These are phyloP conservation scores for Meloidogyne chitwoodi DNA, from an alignment of 1,140 invertebrate genomes.

Conservation along the genomic window DNA sequence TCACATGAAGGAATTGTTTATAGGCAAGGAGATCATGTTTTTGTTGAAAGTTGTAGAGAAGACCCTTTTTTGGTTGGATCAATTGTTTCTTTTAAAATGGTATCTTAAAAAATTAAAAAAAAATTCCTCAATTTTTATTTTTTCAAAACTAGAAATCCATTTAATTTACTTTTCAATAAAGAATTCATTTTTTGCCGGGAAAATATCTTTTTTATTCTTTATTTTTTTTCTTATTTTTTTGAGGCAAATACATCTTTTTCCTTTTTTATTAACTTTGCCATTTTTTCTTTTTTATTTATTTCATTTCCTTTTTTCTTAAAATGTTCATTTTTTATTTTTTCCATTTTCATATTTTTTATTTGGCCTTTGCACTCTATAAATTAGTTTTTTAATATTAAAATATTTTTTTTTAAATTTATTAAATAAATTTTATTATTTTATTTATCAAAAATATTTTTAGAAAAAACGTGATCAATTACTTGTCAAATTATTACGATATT, in stretches of 20 bases:
- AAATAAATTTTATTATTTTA: not conserved
- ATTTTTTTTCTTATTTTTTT: not conserved
- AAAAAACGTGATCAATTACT: constrained; percentile 35
- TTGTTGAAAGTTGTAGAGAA: constrained; percentile 22
- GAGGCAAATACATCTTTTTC: not conserved
- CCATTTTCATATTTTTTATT: not conserved
- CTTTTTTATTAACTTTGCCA: too few species aligned
- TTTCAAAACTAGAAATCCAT: too few species aligned
- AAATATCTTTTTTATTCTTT: not conserved
- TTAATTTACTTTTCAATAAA: too few species aligned
- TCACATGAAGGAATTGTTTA: constrained; percentile 26
- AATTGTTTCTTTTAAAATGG: constrained; percentile 32
- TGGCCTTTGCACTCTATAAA: not conserved
- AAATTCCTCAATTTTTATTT: too few species aligned
- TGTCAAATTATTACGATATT: constrained; percentile 36
- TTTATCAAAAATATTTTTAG: constrained; percentile 24
- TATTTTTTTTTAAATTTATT: not conserved
- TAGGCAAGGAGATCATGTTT: constrained; percentile 30
- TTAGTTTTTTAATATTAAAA: not conserved
- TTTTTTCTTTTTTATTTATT: not conserved
- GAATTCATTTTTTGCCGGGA: not conserved
- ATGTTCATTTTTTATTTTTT: not conserved
- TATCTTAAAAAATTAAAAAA: too few species aligned
- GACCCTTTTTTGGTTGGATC: constrained; percentile 29
- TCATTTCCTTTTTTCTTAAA: not conserved